Evolutionary conservation across 2,797 vertebrate genomes (phyloP).

Genomic region (Coracias cyanogaster): DNA sequence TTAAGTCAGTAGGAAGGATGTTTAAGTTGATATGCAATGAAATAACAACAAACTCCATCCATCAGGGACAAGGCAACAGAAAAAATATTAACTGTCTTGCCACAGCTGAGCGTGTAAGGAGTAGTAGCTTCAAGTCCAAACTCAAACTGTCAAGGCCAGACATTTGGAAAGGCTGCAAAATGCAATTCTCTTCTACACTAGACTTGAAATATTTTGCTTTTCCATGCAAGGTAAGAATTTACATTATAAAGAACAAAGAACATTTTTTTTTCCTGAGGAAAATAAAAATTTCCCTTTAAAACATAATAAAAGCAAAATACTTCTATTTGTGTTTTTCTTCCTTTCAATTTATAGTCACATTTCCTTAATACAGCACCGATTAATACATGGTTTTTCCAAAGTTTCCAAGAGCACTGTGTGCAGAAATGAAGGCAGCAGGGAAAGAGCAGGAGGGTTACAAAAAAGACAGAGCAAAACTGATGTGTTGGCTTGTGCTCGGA

Average conservation of each 20-base stretch:
- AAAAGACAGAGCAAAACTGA: not conserved
- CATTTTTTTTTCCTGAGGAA: not conserved
- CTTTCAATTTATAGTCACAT: not conserved
- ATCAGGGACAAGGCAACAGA: not conserved
- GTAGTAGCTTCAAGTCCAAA: not conserved
- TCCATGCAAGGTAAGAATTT: not conserved
- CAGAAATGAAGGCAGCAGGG: not conserved
- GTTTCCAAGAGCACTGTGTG: not conserved
- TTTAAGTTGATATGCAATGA: not conserved
- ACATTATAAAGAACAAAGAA: not conserved
- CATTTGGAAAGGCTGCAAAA: not conserved
- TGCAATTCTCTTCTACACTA: not conserved
- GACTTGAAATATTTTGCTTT: not conserved
- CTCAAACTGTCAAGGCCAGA: not conserved
- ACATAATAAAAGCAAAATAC: not conserved
- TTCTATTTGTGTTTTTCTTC: not conserved
- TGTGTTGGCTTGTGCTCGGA: fast-evolving
- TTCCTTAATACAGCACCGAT: not conserved
- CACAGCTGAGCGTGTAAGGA: not conserved
- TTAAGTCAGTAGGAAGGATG: not conserved
- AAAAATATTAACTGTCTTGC: not conserved
- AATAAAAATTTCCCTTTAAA: not conserved
- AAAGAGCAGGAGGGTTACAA: not conserved
- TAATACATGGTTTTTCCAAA: not conserved
- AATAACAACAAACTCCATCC: not conserved